Evolutionary conservation across 2,888 invertebrate genomes (phyloP).

Genomic region (Dryobota labecula): DNA sequence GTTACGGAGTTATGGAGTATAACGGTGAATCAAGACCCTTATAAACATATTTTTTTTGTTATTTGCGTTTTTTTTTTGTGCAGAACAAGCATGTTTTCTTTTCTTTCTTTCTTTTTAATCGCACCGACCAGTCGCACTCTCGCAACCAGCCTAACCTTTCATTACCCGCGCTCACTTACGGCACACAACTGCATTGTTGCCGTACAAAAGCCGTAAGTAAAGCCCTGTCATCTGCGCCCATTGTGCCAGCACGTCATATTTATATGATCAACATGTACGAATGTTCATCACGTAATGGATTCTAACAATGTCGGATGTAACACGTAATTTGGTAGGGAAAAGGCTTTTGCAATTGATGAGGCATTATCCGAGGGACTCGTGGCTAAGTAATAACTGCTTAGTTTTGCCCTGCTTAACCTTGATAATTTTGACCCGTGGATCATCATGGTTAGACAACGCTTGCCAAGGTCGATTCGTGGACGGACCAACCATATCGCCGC

Average conservation of each 20-base stretch:
- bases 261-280: slow-evolving; percentile 37
- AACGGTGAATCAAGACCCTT: too few relatives aligned
- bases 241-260: slow-evolving; percentile 51
- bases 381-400: neutral
- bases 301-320: neutral
- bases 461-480: neutral
- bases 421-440: too few relatives aligned
- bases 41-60: too few relatives aligned
- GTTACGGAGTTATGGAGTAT: too few relatives aligned
- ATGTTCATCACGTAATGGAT: slow-evolving; percentile 38
- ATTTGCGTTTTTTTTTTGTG: too few relatives aligned
- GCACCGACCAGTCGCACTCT: slow-evolving; percentile 17
- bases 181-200: slow-evolving; percentile 74
- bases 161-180: slow-evolving; percentile 70
- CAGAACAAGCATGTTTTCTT: too few relatives aligned
- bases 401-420: too few relatives aligned
- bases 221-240: slow-evolving; percentile 44
- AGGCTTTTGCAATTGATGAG: neutral
- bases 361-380: neutral
- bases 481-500: too few relatives aligned
- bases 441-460: neutral
- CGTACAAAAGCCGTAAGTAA: slow-evolving; percentile 69
- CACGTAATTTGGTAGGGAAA: slow-evolving; percentile 9
- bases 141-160: slow-evolving; percentile 55
- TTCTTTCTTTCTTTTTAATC: too few relatives aligned